phyloP scores from a whole-genome alignment of 1,140 invertebrate genomes.

The Drosophila busckii region DNA sequence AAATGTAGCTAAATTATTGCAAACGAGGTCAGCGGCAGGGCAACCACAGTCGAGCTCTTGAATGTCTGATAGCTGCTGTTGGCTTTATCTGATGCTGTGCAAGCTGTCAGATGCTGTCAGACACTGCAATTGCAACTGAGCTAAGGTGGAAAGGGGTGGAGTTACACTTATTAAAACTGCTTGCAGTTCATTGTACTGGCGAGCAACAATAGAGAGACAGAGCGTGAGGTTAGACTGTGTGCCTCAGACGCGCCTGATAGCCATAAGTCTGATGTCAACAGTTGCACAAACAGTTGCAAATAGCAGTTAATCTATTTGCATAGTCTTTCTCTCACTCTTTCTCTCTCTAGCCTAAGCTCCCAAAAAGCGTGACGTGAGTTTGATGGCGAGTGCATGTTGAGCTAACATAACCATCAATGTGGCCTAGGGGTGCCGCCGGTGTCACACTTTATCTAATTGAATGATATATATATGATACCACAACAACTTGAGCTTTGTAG shows the following conservation, averaged over 20 bases:
- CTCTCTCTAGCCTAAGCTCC: background rate
- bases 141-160: background rate
- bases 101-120: too few species aligned
- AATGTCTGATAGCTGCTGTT: too few species aligned
- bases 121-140: background rate
- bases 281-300: constrained; percentile 41
- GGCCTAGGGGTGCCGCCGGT: constrained; percentile 48
- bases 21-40: constrained; percentile 66
- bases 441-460: constrained; percentile 61
- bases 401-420: constrained; percentile 59
- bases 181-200: constrained; percentile 56
- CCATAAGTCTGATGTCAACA: constrained; percentile 28
- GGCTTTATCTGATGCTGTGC: too few species aligned
- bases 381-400: constrained; percentile 46
- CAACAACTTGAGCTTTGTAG: constrained; percentile 34
- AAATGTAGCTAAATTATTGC: constrained; percentile 37
- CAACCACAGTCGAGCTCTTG: too few species aligned
- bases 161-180: constrained; percentile 42
- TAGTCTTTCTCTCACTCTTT: too few species aligned
- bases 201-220: constrained; percentile 29
- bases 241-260: constrained; percentile 38
- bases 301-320: constrained; percentile 57
- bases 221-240: constrained; percentile 15
- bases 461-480: constrained; percentile 18
- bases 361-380: constrained; percentile 46